These are phyloP conservation scores for Diuraphis noxia DNA, from an alignment of 1,140 invertebrate species.

Conservation along the genomic window DNA sequence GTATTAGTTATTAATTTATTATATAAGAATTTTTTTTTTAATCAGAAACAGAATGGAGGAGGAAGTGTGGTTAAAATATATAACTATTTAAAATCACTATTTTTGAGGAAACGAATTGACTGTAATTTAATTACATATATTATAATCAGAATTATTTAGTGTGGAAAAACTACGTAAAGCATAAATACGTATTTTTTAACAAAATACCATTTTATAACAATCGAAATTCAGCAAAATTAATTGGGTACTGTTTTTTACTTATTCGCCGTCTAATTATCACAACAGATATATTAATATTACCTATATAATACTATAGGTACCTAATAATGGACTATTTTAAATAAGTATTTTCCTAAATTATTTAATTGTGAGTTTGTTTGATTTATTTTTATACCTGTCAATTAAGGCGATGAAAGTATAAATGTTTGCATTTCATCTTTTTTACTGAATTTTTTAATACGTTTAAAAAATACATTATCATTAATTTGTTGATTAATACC, in stretches of 20 bases:
- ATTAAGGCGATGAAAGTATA: background rate
- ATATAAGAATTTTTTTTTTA: no score
- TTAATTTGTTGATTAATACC: slow-evolving; percentile 1
- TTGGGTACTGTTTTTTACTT: no score
- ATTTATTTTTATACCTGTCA: background rate
- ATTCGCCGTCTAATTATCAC: background rate
- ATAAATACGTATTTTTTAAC: no score
- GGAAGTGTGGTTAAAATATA: background rate
- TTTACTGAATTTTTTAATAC: background rate
- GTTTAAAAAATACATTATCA: background rate
- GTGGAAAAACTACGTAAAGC: no score
- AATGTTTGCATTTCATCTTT: background rate
- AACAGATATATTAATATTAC: background rate
- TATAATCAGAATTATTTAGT: no score
- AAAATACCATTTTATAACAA: no score
- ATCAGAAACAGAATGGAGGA: background rate
- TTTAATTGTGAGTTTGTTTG: background rate
- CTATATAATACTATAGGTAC: background rate
- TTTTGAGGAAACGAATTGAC: background rate
- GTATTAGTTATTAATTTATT: background rate
- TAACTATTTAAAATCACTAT: background rate
- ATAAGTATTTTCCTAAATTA: background rate
- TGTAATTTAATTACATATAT: no score
- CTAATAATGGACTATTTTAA: no score
- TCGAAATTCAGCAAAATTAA: no score